phyloP scores from a whole-genome alignment of 2,113 vertebrate genomes.

The Calonectris borealis region DNA sequence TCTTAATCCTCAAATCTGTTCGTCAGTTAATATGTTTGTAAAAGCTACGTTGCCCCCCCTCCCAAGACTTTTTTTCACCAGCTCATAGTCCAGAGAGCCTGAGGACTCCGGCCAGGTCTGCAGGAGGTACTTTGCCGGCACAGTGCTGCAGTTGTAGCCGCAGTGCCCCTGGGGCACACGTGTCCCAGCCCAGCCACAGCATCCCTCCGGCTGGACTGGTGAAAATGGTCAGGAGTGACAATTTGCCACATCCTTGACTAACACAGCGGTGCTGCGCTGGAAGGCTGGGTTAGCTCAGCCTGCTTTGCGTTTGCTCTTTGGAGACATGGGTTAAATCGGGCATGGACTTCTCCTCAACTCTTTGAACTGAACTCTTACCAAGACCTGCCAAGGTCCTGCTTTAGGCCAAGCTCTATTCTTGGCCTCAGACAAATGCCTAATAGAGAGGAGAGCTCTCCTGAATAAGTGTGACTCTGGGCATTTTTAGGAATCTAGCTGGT shows the following conservation, averaged over 20 bases:
- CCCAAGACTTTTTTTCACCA: not conserved
- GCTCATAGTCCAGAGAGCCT: not conserved
- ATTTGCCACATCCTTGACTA: not conserved
- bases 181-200: not conserved
- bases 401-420: not conserved
- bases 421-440: not conserved
- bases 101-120: not conserved
- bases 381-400: not conserved
- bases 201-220: not conserved
- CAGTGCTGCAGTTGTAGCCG: fast-evolving
- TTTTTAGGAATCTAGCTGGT: not conserved
- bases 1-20: not conserved
- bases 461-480: not conserved
- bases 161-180: fast-evolving
- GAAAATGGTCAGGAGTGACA: not conserved
- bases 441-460: not conserved
- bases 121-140: not conserved
- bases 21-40: not conserved
- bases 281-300: not conserved
- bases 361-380: not conserved
- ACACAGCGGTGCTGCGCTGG: not conserved
- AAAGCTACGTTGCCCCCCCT: not conserved
- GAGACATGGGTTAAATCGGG: not conserved
- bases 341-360: not conserved
- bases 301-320: not conserved